phyloP scores from a whole-genome alignment of 1,140 invertebrate species.

The Dinoponera quadriceps region DNA sequence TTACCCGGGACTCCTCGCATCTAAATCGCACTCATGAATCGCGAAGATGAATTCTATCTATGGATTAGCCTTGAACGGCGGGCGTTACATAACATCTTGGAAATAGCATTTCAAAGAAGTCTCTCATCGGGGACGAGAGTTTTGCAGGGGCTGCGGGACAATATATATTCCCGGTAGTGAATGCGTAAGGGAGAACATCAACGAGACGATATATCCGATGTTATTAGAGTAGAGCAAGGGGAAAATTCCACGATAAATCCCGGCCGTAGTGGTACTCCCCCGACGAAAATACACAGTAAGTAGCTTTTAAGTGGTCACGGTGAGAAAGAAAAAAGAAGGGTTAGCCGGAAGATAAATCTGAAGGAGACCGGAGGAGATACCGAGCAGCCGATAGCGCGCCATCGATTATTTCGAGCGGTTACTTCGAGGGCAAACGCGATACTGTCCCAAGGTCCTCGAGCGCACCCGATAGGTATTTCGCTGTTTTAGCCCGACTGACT shows the following conservation, averaged over 20 bases:
- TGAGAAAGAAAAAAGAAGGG: background rate
- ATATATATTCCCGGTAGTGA: conserved; percentile 13
- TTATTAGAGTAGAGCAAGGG: conserved; percentile 7
- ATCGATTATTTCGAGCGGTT: conserved; percentile 37
- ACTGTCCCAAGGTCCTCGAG: background rate
- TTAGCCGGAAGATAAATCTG: background rate
- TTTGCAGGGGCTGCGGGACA: background rate
- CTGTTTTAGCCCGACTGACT: background rate
- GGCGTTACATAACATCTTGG: background rate
- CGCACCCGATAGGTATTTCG: background rate
- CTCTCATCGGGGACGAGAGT: background rate
- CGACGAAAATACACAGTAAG: background rate
- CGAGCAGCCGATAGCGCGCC: background rate
- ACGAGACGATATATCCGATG: conserved; percentile 4
- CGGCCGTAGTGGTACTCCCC: background rate
- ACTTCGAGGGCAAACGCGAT: conserved; percentile 12
- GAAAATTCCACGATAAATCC: conserved; percentile 19
- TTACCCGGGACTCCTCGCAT: background rate
- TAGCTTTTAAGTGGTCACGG: conserved; percentile 6
- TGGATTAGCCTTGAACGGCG: background rate
- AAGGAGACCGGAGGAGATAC: background rate
- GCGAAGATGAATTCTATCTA: background rate
- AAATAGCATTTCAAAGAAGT: background rate
- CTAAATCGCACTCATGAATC: background rate
- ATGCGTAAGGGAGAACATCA: background rate